Evolutionary conservation across 2,888 invertebrate genomes (phyloP).

Genomic region (Dasypogon diadema): DNA sequence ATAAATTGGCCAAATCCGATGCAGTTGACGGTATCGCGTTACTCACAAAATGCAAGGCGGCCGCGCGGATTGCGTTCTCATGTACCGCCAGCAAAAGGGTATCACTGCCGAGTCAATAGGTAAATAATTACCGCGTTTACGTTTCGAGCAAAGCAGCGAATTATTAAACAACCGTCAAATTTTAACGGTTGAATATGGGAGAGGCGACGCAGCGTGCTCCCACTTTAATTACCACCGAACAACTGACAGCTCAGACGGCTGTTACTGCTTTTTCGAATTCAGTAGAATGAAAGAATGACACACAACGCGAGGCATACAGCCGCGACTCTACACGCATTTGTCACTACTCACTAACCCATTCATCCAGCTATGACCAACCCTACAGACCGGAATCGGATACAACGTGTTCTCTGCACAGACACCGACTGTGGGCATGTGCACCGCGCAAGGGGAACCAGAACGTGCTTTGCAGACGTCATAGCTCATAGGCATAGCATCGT

Average conservation of each 20-base stretch:
- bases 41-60: neutral
- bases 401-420: conserved; percentile 36
- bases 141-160: conserved; percentile 1
- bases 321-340: neutral
- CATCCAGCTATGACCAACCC: conserved; percentile 15
- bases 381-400: neutral
- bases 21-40: conserved; percentile 9
- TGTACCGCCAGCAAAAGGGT: neutral
- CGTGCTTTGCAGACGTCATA: neutral
- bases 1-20: conserved; percentile 1
- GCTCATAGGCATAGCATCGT: too few relatives aligned
- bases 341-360: conserved; percentile 6
- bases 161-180: conserved; percentile 29
- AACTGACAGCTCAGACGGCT: conserved; percentile 23
- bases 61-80: neutral
- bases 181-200: conserved; percentile 9
- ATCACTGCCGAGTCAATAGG: neutral
- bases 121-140: conserved; percentile 7
- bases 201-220: conserved; percentile 18
- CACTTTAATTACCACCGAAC: conserved; percentile 35
- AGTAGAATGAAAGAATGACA: conserved; percentile 9
- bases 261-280: conserved; percentile 40
- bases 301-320: neutral
- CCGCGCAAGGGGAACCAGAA: neutral
- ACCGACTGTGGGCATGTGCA: neutral